A percentile compares a stretch with the other conserved stretches of the same genome.
These are phyloP conservation scores for Odontocerum albicorne DNA, from an alignment of 2,888 invertebrate genomes.

Conservation along the genomic window DNA sequence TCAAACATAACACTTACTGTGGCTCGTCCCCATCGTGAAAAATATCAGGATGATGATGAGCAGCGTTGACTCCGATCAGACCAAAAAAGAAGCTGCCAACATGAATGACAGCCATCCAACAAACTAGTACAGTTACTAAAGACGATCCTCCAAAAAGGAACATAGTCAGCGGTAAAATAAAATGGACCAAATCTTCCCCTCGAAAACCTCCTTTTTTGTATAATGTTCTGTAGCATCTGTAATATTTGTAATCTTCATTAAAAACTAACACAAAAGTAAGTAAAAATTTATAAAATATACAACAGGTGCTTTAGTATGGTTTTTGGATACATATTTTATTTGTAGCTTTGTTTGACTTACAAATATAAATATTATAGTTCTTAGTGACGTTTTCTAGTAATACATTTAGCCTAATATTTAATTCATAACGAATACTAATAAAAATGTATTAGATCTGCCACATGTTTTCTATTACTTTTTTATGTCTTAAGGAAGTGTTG, in stretches of 20 bases:
- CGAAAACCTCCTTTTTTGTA: background rate
- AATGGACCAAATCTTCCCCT: slow-evolving; percentile 39
- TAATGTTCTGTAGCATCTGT: background rate
- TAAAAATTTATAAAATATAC: no score
- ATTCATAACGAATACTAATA: no score
- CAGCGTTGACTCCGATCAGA: slow-evolving; percentile 69
- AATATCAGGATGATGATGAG: slow-evolving; percentile 78
- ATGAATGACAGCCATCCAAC: slow-evolving; percentile 60
- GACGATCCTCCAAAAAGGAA: slow-evolving; percentile 28
- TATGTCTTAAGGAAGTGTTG: no score
- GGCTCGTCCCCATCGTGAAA: slow-evolving; percentile 77
- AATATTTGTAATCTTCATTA: background rate
- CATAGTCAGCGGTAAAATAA: slow-evolving; percentile 49
- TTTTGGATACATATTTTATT: no score
- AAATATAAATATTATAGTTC: no score
- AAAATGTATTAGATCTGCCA: no score
- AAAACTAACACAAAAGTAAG: background rate
- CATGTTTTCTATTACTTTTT: no score
- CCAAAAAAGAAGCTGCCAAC: slow-evolving; percentile 63
- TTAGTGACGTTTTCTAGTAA: no score
- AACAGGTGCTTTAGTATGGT: no score
- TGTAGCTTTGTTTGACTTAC: no score
- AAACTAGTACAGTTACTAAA: slow-evolving; percentile 43
- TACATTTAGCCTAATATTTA: no score
- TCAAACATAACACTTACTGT: no score